Conservation (phyloP, 2,113 vertebrate genomes). For the Phycodurus eques region DNA sequence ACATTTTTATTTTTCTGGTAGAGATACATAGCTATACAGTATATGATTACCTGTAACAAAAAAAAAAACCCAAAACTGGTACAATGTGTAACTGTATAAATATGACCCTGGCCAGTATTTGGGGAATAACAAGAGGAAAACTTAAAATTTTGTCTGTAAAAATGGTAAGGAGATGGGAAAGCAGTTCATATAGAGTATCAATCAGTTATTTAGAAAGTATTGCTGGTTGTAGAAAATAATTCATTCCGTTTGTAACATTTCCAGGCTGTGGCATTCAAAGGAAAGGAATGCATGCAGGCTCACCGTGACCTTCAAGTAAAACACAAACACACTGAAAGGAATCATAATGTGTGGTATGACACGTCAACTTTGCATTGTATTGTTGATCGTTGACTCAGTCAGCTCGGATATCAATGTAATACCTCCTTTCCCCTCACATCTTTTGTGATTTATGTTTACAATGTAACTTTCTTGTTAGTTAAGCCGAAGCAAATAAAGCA, state of each 20-base stretch:
- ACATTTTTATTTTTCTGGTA: not conserved
- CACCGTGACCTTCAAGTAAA: not conserved
- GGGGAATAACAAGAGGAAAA: not conserved
- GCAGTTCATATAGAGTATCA: too few species aligned
- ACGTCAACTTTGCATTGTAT: not conserved
- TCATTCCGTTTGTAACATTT: not conserved
- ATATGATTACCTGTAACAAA: not conserved
- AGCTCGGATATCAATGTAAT: slow-evolving; percentile 1
- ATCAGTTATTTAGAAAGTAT: not conserved
- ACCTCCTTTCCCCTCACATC: not conserved
- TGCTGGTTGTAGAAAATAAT: not conserved
- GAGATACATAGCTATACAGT: not conserved
- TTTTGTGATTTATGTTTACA: not conserved
- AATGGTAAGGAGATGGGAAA: too few species aligned
- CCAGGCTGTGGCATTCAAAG: not conserved
- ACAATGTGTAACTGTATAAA: not conserved
- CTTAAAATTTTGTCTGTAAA: not conserved
- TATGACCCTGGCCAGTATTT: not conserved
- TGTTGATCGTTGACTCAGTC: not conserved
- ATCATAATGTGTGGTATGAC: not conserved
- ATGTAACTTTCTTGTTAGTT: not conserved
- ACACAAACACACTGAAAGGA: slow-evolving; percentile 1
- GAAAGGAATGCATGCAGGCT: not conserved
- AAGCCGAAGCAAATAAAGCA: not conserved
- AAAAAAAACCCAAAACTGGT: too few species aligned